phyloP scores from a whole-genome alignment of 2,113 vertebrate species.

The Apeltes quadracus region DNA sequence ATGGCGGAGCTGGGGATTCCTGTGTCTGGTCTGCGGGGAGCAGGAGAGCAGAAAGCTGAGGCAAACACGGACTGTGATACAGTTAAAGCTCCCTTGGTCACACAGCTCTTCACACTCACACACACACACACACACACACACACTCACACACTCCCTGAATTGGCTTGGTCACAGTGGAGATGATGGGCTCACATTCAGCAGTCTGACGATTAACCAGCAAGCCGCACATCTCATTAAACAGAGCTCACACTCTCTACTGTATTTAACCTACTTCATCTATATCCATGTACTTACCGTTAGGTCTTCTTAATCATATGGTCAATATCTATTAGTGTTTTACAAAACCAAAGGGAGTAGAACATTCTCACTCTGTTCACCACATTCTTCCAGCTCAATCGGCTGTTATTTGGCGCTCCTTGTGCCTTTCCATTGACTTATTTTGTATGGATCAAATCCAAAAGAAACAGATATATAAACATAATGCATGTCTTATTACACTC shows the following conservation, averaged over 20 bases:
- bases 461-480: not conserved
- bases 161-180: slow-evolving; percentile 27
- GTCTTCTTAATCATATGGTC: not conserved
- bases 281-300: slow-evolving; percentile 3
- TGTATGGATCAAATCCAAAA: not conserved
- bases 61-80: slow-evolving; percentile 19
- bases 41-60: slow-evolving; percentile 45
- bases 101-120: slow-evolving; percentile 1
- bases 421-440: not conserved
- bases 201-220: slow-evolving; percentile 78
- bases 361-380: not conserved
- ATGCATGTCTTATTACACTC: not conserved
- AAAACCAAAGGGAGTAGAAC: not conserved
- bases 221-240: slow-evolving; percentile 71
- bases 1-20: slow-evolving; percentile 75
- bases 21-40: slow-evolving; percentile 49
- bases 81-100: slow-evolving; percentile 25
- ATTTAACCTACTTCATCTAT: slow-evolving; percentile 34
- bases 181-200: slow-evolving; percentile 63
- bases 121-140: slow-evolving; percentile 13
- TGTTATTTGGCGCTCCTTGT: not conserved
- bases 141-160: slow-evolving; percentile 7
- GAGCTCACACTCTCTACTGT: slow-evolving; percentile 22
- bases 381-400: not conserved
- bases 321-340: slow-evolving; percentile 7